Conservation (phyloP, 92 coral and sea anemone genomes). For the Bergia sp. region DNA sequence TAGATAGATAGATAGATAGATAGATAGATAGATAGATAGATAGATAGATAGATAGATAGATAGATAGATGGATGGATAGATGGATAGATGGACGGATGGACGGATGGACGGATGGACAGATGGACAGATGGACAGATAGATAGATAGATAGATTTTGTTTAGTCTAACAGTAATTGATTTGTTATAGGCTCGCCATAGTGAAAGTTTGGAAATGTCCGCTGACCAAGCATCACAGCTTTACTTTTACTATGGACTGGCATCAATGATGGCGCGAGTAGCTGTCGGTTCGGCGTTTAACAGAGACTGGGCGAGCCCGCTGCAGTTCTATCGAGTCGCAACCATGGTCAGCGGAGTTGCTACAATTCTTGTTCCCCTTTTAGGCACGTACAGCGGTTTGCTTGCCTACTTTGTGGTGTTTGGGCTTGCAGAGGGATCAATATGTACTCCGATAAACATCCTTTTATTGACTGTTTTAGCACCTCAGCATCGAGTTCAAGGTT, state of each 20-base stretch:
- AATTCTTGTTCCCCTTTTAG: not conserved
- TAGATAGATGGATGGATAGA: too few relatives aligned
- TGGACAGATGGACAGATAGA: too few relatives aligned
- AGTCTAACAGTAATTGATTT: not conserved
- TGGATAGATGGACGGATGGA: too few relatives aligned
- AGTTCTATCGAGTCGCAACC: not conserved
- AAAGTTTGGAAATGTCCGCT: constrained; percentile 6
- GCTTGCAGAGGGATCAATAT: not conserved
- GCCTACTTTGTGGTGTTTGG: not conserved
- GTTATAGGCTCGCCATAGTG: constrained; percentile 2
- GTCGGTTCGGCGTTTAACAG: not conserved
- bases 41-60: too few relatives aligned
- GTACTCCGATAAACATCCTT: not conserved
- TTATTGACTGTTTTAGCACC: not conserved
- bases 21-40: too few relatives aligned
- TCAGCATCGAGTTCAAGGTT: not conserved
- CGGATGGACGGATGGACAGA: too few relatives aligned
- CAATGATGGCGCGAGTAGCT: not conserved
- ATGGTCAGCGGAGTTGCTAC: constrained; percentile 3
- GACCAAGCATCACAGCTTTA: constrained; percentile 3
- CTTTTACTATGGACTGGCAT: not conserved
- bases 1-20: too few relatives aligned
- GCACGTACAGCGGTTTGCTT: not conserved
- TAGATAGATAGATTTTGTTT: too few relatives aligned
- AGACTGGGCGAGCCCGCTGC: constrained; percentile 1